Conservation (phyloP, 2,888 invertebrate genomes). For the Drosophila neoperkinsi region DNA sequence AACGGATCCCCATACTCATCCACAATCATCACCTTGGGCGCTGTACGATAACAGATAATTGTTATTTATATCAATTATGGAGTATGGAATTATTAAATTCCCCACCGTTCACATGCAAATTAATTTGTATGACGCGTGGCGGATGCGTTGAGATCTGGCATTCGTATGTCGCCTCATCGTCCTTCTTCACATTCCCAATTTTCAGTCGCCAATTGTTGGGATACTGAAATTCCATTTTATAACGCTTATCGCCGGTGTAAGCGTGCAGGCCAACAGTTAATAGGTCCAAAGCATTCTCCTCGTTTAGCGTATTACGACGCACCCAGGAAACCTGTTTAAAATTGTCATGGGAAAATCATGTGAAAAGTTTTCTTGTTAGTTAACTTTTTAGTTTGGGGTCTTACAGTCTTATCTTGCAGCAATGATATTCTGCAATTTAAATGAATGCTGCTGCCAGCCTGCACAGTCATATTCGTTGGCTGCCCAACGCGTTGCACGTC, state of each 20-base stretch:
- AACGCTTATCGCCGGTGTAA: conserved; percentile 89
- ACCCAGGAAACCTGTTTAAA: conserved; percentile 89
- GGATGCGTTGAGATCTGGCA: conserved; percentile 87
- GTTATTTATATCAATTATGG: neutral
- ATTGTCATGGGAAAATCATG: neutral
- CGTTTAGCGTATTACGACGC: conserved; percentile 86
- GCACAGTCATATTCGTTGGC: conserved; percentile 90
- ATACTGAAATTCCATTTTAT: conserved; percentile 86
- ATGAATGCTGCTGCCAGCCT: conserved; percentile 90
- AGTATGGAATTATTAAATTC: neutral
- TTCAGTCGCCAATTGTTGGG: conserved; percentile 87
- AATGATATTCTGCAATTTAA: conserved; percentile 91
- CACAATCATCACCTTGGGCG: conserved; percentile 87
- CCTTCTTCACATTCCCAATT: conserved; percentile 86
- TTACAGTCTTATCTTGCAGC: conserved; percentile 91
- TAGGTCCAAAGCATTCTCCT: conserved; percentile 88
- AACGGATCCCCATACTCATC: conserved; percentile 86
- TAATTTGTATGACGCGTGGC: conserved; percentile 86
- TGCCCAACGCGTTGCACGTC: conserved; percentile 86
- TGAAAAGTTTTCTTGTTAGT: neutral
- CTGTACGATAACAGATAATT: conserved; percentile 71
- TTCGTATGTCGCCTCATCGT: conserved; percentile 86
- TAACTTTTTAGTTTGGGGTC: conserved; percentile 67
- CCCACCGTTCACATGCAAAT: conserved; percentile 86
- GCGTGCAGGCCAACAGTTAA: conserved; percentile 89